These are phyloP conservation scores for Pachyuromys duprasi DNA, from an alignment of 2,797 vertebrate genomes.

Conservation along the genomic window DNA sequence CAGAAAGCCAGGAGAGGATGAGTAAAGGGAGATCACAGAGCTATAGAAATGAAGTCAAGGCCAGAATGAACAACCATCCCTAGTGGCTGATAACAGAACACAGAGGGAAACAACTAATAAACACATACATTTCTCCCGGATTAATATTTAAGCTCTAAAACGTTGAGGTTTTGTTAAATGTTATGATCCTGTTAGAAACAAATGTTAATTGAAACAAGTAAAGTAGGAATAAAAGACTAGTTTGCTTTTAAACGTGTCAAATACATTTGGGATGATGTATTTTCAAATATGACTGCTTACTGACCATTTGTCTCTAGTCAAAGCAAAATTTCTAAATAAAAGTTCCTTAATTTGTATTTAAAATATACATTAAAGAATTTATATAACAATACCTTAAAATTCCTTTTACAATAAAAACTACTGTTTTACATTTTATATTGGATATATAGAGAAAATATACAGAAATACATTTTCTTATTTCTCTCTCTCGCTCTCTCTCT, in stretches of 20 bases:
- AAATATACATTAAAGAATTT: constrained; percentile 1
- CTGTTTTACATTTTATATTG: background rate
- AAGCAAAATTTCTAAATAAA: constrained; percentile 13
- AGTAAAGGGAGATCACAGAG: background rate
- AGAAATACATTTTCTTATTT: background rate
- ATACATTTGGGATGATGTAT: background rate
- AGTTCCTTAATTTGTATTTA: constrained; percentile 1
- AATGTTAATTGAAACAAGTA: background rate
- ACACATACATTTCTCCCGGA: background rate
- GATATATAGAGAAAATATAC: background rate
- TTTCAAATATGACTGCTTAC: background rate
- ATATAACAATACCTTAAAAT: background rate
- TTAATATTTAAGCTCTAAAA: background rate
- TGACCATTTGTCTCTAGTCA: background rate
- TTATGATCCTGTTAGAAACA: background rate
- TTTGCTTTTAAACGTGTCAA: background rate
- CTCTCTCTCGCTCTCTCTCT: background rate
- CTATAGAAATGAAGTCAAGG: background rate
- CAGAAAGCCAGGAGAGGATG: background rate
- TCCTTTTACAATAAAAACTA: background rate
- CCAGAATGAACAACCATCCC: too few relatives aligned
- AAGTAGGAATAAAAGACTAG: background rate
- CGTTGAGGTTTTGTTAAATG: background rate
- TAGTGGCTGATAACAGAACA: too few relatives aligned
- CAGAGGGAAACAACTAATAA: background rate